Evolutionary conservation across 2,113 vertebrate genomes (phyloP).

Genomic region (Pteronura brasiliensis): DNA sequence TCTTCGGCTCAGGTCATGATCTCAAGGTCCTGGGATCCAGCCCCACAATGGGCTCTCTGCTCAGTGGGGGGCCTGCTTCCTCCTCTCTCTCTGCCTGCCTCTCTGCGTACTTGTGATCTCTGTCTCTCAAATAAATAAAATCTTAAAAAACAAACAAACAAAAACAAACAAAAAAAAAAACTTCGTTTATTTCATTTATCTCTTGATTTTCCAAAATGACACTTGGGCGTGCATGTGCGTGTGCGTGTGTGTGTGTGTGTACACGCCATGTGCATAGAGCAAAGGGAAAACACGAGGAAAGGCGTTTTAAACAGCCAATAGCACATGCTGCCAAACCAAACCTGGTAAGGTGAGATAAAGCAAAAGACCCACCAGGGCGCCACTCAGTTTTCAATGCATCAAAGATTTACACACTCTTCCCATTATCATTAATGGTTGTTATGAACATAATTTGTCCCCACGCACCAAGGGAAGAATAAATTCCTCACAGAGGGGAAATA

Average conservation of each 20-base stretch:
- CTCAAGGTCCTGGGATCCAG: too few relatives aligned
- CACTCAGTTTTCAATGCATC: conserved; percentile 26
- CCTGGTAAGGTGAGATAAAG: conserved; percentile 16
- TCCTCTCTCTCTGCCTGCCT: too few relatives aligned
- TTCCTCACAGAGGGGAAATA: conserved; percentile 72
- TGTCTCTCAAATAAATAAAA: too few relatives aligned
- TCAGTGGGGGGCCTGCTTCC: too few relatives aligned
- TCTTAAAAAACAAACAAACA: too few relatives aligned
- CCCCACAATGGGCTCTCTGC: too few relatives aligned
- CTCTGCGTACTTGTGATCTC: too few relatives aligned
- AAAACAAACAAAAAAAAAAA: too few relatives aligned
- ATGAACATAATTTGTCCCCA: conserved; percentile 54
- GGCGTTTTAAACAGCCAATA: not conserved
- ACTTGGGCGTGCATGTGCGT: not conserved
- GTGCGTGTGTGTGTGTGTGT: not conserved
- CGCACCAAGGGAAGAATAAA: conserved; percentile 71
- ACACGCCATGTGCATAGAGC: accelerated
- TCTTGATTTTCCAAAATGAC: not conserved
- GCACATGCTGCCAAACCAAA: not conserved
- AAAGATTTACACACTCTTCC: conserved; percentile 64
- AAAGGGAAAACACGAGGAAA: not conserved
- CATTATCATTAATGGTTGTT: conserved; percentile 61
- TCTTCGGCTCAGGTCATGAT: too few relatives aligned
- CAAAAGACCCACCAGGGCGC: conserved; percentile 30
- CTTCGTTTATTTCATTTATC: not conserved